These are phyloP conservation scores for Chrysomela aeneicollis DNA, from an alignment of 2,888 invertebrate species.

Conservation along the genomic window DNA sequence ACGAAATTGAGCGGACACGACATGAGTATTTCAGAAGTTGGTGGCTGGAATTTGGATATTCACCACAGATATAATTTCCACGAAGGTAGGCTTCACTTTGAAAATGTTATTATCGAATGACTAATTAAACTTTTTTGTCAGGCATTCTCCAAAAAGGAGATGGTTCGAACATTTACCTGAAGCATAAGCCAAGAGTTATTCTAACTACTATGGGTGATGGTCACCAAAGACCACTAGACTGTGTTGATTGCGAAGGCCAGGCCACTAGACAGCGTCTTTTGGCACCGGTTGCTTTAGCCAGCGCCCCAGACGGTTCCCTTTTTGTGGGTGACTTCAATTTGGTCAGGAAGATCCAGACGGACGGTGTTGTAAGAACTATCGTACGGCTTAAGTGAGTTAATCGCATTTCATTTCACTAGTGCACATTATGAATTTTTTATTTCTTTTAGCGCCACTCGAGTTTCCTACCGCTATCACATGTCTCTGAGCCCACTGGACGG, in stretches of 20 bases:
- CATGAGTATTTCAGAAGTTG: conserved; percentile 96
- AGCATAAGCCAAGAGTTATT: conserved; percentile 90
- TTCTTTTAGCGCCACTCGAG: conserved; percentile 82
- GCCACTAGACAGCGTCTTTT: conserved; percentile 83
- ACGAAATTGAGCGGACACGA: conserved; percentile 95
- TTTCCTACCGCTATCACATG: conserved; percentile 96
- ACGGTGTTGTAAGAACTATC: conserved; percentile 82
- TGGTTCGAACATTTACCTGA: conserved; percentile 93
- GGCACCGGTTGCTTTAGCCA: conserved; percentile 91
- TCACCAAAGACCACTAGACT: conserved; percentile 86
- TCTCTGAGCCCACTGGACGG: conserved; percentile 94
- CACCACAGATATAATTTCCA: conserved; percentile 98
- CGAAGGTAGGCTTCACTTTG: conserved; percentile 71
- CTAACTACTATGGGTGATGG: conserved; percentile 92
- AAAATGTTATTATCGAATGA: not conserved
- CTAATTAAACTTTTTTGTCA: conserved; percentile 54
- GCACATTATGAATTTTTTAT: conserved; percentile 39
- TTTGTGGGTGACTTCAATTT: conserved; percentile 97
- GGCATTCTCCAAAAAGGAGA: conserved; percentile 97
- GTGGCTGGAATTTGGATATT: conserved; percentile 97
- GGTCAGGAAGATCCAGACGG: conserved; percentile 85
- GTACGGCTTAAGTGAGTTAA: conserved; percentile 80
- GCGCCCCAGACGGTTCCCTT: conserved; percentile 91
- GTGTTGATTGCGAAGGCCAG: conserved; percentile 80
- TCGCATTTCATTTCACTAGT: not conserved